Evolutionary conservation across 1,140 invertebrate species (phyloP), one percentile per base, ranked within the genome.

Genomic region (Musca domestica): DNA sequence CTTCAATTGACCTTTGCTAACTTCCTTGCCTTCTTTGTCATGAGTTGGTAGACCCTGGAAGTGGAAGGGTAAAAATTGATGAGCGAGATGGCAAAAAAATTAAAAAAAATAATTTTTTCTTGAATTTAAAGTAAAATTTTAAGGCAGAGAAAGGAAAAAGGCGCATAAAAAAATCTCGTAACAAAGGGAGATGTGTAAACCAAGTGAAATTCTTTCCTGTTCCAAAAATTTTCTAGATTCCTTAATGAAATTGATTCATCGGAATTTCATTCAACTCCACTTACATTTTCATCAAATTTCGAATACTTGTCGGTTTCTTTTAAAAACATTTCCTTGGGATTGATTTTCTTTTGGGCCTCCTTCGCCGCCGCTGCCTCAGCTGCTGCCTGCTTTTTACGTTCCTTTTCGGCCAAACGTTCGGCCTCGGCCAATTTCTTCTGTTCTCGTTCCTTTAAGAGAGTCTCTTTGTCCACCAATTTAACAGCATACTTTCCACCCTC

Each of bases 291-390:
- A 85, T 98, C 95, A 84, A 96, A 99, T 76, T 91, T 84, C 0
- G 94, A 97, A 86, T 97, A 99, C 84, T 98, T 98, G 71, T 95
- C 92, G 5, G 85, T 90, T 83, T 98, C 91, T 17, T 74, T 74
- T 69, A 84, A 88, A 79, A 98, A 99, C 88, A 98, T 88, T 74
- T 98, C 91, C 1, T 81, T 84, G 0, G 96, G 96, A 19, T 92
- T 88, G 69, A 98, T 91, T 77, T 88, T 92, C 72, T 86, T 91
- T 71, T 90, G 89, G 0, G 88, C 90, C 51, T 94, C 92, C 82
- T 94, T 95, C 0, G 86, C 88, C 4, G 89, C 90, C 73, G 91
- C 87, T 2, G 86, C 86, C 27, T 89, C 89, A 19, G 88, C 86
- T 46, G 88, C 80, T 74, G 95, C 91, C 67, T 88, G 87, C 75